These are phyloP conservation scores for Catocala sponsa DNA, from an alignment of 2,888 invertebrate species.

Conservation along the genomic window DNA sequence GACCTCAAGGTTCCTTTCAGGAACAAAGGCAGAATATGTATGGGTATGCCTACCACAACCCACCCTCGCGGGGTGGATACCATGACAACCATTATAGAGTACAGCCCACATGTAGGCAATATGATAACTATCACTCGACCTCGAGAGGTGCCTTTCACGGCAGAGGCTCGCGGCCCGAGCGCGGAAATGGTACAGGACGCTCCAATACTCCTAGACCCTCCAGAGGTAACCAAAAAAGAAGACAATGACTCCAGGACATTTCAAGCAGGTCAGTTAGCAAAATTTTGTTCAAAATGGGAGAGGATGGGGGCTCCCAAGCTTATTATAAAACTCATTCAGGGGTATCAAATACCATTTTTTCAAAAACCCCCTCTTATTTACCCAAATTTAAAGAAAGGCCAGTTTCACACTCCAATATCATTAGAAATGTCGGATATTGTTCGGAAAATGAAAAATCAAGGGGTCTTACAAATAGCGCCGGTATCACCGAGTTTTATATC, in stretches of 20 bases:
- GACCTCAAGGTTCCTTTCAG: neutral
- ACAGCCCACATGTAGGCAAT: neutral
- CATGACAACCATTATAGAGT: neutral
- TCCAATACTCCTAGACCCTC: neutral
- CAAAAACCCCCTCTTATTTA: slow-evolving; percentile 8
- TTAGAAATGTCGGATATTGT: slow-evolving; percentile 3
- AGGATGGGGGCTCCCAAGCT: no score
- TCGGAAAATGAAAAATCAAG: slow-evolving; percentile 4
- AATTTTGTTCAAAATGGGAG: no score
- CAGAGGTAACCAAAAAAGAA: neutral
- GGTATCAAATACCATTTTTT: no score
- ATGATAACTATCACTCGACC: neutral
- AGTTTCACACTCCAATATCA: slow-evolving; percentile 3
- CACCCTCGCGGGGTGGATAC: slow-evolving; percentile 7
- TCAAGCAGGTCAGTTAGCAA: no score
- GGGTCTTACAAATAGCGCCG: slow-evolving; percentile 6
- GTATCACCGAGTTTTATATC: no score
- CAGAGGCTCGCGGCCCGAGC: slow-evolving; percentile 15
- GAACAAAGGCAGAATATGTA: neutral
- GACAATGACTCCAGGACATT: slow-evolving; percentile 14
- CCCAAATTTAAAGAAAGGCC: slow-evolving; percentile 3
- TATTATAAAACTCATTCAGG: no score
- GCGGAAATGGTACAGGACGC: slow-evolving; percentile 5
- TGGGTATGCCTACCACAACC: slow-evolving; percentile 1
- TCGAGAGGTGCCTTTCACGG: no score